Conservation (phyloP, 2,113 vertebrate species). For the Chionodraco myersi region DNA sequence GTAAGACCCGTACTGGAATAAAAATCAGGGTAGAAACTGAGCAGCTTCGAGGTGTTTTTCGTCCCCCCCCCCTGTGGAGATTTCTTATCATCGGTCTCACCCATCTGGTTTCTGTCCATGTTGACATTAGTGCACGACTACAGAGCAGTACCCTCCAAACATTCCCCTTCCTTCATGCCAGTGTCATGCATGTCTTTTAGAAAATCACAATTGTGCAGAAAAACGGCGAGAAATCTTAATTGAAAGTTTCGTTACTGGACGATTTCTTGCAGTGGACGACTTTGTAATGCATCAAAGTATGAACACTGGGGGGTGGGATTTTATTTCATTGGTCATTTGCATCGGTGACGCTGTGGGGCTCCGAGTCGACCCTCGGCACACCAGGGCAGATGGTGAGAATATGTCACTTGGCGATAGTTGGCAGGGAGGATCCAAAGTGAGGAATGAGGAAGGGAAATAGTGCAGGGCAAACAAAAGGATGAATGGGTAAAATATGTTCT, state of each 20-base stretch:
- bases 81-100: no score
- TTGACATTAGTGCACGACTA: conserved; percentile 46
- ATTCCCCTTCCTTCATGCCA: not conserved
- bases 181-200: not conserved
- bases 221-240: no score
- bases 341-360: conserved; percentile 4
- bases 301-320: not conserved
- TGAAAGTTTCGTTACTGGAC: no score
- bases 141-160: conserved; percentile 6
- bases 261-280: not conserved
- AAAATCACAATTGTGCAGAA: not conserved
- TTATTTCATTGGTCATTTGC: conserved; percentile 40
- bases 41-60: no score
- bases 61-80: no score
- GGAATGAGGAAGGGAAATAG: conserved; percentile 3
- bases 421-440: not conserved
- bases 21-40: no score
- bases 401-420: conserved; percentile 45
- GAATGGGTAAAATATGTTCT: not conserved
- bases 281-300: not conserved
- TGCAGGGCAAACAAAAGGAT: conserved; percentile 27
- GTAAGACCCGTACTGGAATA: conserved; percentile 24
- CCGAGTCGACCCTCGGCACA: conserved; percentile 23
- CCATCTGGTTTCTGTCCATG: conserved; percentile 64
- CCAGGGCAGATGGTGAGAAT: conserved; percentile 53